Evolutionary conservation across 2,113 vertebrate genomes (phyloP).

Genomic region (Dasyornis broadbenti): DNA sequence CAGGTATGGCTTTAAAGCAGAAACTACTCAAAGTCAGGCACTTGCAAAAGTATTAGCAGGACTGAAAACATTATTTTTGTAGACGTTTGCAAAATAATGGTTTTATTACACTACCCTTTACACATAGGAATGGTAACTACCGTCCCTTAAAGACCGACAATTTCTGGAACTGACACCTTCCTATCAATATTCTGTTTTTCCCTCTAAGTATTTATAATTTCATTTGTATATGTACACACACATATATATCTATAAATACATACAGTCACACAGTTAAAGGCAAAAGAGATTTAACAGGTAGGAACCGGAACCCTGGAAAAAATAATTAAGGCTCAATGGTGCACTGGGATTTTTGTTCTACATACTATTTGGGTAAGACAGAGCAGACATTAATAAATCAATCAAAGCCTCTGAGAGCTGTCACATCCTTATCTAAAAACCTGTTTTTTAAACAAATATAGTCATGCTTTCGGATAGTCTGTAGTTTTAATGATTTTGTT

Average conservation of each 20-base stretch:
- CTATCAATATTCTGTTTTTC: not conserved
- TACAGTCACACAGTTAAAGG: not conserved
- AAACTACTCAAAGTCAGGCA: not conserved
- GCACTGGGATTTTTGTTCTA: not conserved
- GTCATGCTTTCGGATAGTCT: not conserved
- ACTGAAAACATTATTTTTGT: not conserved
- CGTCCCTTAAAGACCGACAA: not conserved
- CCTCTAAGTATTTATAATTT: not conserved
- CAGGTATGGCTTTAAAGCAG: not conserved
- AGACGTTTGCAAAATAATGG: not conserved
- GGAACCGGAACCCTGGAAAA: not conserved
- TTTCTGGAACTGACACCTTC: not conserved
- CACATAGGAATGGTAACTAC: not conserved
- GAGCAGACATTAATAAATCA: not conserved
- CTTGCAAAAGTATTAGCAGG: not conserved
- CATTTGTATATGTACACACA: not conserved
- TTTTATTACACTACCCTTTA: not conserved
- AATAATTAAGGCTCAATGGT: slow-evolving; percentile 1
- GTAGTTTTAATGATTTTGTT: not conserved
- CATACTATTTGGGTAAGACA: not conserved
- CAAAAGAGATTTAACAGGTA: not conserved
- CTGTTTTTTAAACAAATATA: not conserved
- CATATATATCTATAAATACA: not conserved
- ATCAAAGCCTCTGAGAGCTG: not conserved
- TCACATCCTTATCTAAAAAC: not conserved